Evolutionary conservation across 1,140 invertebrate species (phyloP), one percentile per base, ranked within the genome.

Genomic region (Zaprionus ghesquierei): DNA sequence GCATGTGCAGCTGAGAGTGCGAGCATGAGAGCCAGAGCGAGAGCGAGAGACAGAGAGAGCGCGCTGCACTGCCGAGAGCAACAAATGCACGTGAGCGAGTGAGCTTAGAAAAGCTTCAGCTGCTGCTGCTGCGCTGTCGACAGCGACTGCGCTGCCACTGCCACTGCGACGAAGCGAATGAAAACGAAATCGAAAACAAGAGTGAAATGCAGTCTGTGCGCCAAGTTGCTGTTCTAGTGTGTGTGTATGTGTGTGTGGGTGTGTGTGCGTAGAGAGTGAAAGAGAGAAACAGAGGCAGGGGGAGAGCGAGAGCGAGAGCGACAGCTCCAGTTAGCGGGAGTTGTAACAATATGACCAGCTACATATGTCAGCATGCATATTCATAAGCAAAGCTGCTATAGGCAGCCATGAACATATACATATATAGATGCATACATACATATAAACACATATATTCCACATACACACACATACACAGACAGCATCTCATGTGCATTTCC

Each of bases 111-210:
- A 75, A 77, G 71, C 75, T 77, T 69, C 5, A 35, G 70, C 56
- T 58, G 22, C 38, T 41, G n/a, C 8, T 31, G 38, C 31, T 41
- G 46, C 31, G 33, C 51, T 35, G 54, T 46, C 20, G 56, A 56
- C 53, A 44, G 20, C 55, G 50, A 71, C 69, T n/a, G 51, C 29
- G 41, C 58, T 49, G 41, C 25, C 31, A 22, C 79, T 82, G 66
- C 62, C 75, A 64, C 70, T 75, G 65, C 75, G 72, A 75, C 71
- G 72, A 56, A 77, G 29, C 64, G 65, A 84, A 54, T 59, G 64
- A 50, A 77, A 68, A 79, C 56, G 70, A 82, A 87, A 86, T 81
- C 82, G 81, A 86, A 87, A 87, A 70, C 76, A 87, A 87, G 82
- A 87, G 82, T 87, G 82, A 87, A 87, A 87, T 87, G 82, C 81